Base-by-base conservation (phyloP, 1,140 invertebrate genomes). In the Drosophila pectinifera region DNA sequence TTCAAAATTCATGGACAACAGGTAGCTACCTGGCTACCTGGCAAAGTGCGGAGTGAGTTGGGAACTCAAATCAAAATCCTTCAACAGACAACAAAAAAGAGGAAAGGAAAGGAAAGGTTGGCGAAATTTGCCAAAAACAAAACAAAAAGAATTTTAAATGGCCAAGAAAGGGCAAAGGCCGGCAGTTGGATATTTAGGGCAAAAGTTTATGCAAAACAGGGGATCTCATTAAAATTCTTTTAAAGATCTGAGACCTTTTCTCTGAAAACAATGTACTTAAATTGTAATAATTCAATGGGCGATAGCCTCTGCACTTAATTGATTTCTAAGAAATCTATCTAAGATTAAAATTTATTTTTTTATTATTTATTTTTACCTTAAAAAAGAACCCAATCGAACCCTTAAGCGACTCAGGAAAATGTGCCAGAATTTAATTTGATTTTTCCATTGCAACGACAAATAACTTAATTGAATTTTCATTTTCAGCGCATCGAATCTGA, bases 131-230 rank as follows among this genome's bases (percentile, higher is more conserved):
- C 5, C 24, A 24, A 41, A 51, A 5, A 28, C 7, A 18, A 39
- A 73, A 86, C 58, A 86, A 86, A 86, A 65, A 72, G 82, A 86
- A 86, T 81, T 70, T 51, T 48, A 78, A 78, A 86, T 73, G 56
- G 38, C 31, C 2, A 31, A 13, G 6, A 45, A 24, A 46, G 55
- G 55, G 43, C 1, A 16, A 11, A 16, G 31, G 22, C 2, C 14
- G 14, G 26, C 49, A 73, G 51, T 73, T 54, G n/a, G 8, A 80
- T 76, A 84, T 80, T 68, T 67, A 63, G 41, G 58, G 39, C 56
- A 46, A 59, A 58, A 80, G 74, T 48, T 84, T 84, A 75, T 46
- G 45, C 34, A 58, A 49, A 49, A 57, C 43, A 53, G 18, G 48
- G 56, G 38, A 63, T 26, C 18, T 34, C 75, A 73, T 79, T 79